Conservation (phyloP, 2,797 vertebrate species). For the Coregonus suidteri region DNA sequence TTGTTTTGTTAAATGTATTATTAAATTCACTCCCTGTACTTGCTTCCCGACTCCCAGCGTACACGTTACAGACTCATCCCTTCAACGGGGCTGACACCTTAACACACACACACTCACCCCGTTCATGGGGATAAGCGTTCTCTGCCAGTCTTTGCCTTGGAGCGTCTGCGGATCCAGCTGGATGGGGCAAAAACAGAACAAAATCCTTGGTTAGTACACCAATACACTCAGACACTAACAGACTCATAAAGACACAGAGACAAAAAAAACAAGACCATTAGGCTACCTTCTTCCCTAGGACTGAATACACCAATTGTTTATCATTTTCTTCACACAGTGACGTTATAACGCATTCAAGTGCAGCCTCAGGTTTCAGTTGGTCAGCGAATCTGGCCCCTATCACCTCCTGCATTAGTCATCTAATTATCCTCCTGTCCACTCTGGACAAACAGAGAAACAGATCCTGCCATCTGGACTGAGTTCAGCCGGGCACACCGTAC, state of each 20-base stretch:
- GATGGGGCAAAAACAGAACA: conserved; percentile 41
- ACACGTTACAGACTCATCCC: background rate
- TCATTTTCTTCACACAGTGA: background rate
- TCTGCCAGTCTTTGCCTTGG: conserved; percentile 97
- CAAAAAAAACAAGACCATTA: background rate
- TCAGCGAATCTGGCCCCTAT: background rate
- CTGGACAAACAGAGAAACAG: conserved; percentile 9
- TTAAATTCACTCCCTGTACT: too few species aligned
- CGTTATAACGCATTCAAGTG: background rate
- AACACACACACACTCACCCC: conserved; percentile 80
- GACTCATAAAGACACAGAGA: background rate
- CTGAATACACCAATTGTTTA: background rate
- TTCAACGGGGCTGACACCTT: background rate
- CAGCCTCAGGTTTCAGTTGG: background rate
- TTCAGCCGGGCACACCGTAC: conserved; percentile 15
- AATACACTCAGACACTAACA: background rate
- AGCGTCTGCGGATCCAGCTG: conserved; percentile 91
- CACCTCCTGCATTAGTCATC: background rate
- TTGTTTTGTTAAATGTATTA: too few species aligned
- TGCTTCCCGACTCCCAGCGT: too few species aligned
- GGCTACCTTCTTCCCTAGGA: background rate
- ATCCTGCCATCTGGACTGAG: conserved; percentile 23
- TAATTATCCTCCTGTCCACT: conserved; percentile 1
- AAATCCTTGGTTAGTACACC: background rate
- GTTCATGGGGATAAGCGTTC: conserved; percentile 93